Base-by-base conservation (phyloP, 37 sponge, comb jelly and placozoan species). In the Aplysina aerophoba region DNA sequence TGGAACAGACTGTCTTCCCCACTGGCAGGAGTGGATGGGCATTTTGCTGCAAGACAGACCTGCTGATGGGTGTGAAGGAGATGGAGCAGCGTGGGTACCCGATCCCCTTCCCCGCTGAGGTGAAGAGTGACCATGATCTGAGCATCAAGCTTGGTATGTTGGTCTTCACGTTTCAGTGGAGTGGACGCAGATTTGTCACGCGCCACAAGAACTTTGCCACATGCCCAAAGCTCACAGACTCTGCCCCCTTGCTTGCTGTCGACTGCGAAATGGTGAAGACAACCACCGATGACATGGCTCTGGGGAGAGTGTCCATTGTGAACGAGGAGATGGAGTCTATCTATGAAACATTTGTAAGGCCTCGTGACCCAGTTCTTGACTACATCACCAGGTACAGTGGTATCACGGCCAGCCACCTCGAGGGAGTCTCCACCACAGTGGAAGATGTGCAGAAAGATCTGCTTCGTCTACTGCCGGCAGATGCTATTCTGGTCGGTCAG, bases 321-420 rank as follows among this genome's bases (percentile, higher is more conserved):
- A 85, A 94, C 62, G 95, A 95, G 50, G 30, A 71, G 25, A 83
- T 91, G 16, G 64, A 85, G 82, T 94, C 95, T 80, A 75, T 92
- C 39, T 96, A 96, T 61, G 95, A 98, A 61, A 84, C 86, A 20
- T 80, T 83, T 24, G 97, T 98, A 15, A 92, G 88, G 59, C 99
- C 99, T 14, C 89, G 60, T 22, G 75, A 79, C 35, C 88, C 89
- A 0, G 75, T 98, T 24, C 55, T 83, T 0, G 94, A 98, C 85
- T 98, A 98, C 82, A 73, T 81, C 59, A 98, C 97, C 21, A 84
- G 68, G 68, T 98, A 86, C 88, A 99, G 99, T 84, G 99, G 99
- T 15, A 97, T 99, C 60, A 88, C 85, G 0, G 86, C 89, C 21
- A 86, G 88, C 37, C 87, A 61, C 0, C 86, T 99, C 38, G 60